Conservation (phyloP, 2,888 invertebrate species). For the Creontiades dilutus region DNA sequence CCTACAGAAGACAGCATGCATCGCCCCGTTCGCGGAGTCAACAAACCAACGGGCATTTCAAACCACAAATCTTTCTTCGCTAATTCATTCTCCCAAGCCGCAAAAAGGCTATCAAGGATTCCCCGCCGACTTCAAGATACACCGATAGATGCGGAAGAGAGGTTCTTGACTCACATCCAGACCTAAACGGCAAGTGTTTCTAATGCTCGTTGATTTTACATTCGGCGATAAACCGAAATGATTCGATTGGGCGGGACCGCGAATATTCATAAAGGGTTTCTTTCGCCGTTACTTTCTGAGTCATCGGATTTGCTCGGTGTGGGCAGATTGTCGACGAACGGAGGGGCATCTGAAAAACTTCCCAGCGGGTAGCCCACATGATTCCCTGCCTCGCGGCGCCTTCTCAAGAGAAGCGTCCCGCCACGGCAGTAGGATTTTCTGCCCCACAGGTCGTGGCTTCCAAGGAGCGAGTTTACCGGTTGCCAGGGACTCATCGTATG, state of each 20-base stretch:
- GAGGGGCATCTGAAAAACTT: constrained; percentile 17
- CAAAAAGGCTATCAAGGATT: too few species aligned
- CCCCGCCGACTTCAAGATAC: too few species aligned
- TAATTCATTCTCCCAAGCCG: too few species aligned
- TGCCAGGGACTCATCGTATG: constrained; percentile 24
- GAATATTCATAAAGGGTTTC: constrained; percentile 41
- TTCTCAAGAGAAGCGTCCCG: neutral
- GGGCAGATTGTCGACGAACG: constrained; percentile 32
- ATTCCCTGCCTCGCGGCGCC: constrained; percentile 49
- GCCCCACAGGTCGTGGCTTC: constrained; percentile 24
- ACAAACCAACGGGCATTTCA: too few species aligned
- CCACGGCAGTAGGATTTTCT: neutral
- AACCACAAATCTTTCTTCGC: too few species aligned
- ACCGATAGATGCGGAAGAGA: neutral
- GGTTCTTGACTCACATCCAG: neutral
- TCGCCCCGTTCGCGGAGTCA: too few species aligned
- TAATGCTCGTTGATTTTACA: neutral
- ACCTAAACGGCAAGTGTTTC: neutral
- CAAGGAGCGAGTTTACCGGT: neutral
- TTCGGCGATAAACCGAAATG: neutral
- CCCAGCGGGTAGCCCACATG: constrained; percentile 60
- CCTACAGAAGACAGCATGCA: too few species aligned
- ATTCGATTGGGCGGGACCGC: neutral
- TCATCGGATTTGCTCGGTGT: constrained; percentile 49
- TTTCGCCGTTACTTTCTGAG: constrained; percentile 49